Evolutionary conservation across 2,888 invertebrate species (phyloP).

Genomic region (Sinentomon sp.): DNA sequence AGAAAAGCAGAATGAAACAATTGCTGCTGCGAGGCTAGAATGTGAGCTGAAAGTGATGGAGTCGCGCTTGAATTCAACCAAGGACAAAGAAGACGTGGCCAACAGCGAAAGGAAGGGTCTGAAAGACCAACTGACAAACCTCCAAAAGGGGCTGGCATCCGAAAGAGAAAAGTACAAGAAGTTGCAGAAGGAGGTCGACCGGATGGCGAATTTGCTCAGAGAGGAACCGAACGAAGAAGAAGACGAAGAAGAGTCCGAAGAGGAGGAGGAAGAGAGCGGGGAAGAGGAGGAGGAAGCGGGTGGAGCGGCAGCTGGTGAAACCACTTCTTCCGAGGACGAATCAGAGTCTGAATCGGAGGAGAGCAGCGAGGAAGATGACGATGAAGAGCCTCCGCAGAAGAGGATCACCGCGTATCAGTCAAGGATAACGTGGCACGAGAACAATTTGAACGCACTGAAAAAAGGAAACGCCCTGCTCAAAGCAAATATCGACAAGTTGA

Average conservation of each 20-base stretch:
- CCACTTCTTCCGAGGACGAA: slow-evolving; percentile 20
- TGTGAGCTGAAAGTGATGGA: slow-evolving; percentile 38
- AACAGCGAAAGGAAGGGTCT: slow-evolving; percentile 47
- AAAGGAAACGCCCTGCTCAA: slow-evolving; percentile 66
- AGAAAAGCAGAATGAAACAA: slow-evolving; percentile 16
- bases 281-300: slow-evolving; percentile 27
- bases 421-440: slow-evolving; percentile 32
- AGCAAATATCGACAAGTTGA: slow-evolving; percentile 59
- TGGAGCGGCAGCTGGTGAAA: slow-evolving; percentile 22
- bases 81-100: slow-evolving; percentile 37
- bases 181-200: slow-evolving; percentile 61
- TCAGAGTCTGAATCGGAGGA: slow-evolving; percentile 24
- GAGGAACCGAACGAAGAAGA: slow-evolving; percentile 43
- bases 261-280: slow-evolving; percentile 20
- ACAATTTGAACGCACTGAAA: slow-evolving; percentile 45
- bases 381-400: slow-evolving; percentile 28
- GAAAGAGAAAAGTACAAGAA: slow-evolving; percentile 57
- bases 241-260: slow-evolving; percentile 33
- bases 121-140: slow-evolving; percentile 51
- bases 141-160: slow-evolving; percentile 37
- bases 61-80: slow-evolving; percentile 24
- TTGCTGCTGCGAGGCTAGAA: too few relatives aligned
- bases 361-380: slow-evolving; percentile 35
- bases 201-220: slow-evolving; percentile 67
- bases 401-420: slow-evolving; percentile 12